These are phyloP conservation scores for Aphaenogaster ashmeadi DNA, from an alignment of 1,140 invertebrate species.

Conservation along the genomic window DNA sequence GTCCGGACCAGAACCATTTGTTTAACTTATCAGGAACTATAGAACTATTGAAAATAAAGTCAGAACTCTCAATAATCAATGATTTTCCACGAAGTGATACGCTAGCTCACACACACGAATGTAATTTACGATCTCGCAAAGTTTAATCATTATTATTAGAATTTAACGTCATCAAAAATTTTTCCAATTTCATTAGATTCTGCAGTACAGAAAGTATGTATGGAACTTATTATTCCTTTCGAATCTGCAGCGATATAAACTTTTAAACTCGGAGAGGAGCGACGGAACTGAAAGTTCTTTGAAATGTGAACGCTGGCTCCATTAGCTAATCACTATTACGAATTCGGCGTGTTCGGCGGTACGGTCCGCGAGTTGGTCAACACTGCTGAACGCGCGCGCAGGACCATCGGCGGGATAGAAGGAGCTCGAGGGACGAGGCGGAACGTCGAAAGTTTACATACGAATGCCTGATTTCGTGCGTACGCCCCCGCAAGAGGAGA, in stretches of 20 bases:
- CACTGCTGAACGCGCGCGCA: conserved; percentile 48
- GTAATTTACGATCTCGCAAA: background rate
- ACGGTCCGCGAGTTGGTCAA: conserved; percentile 61
- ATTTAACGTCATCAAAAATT: background rate
- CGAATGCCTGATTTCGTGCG: conserved; percentile 82
- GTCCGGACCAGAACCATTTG: too few species aligned
- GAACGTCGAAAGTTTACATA: conserved; percentile 82
- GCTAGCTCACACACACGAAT: too few species aligned
- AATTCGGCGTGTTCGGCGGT: background rate
- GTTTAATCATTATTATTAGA: background rate
- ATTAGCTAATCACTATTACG: conserved; percentile 56
- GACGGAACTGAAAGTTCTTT: background rate
- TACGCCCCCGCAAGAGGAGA: conserved; percentile 46
- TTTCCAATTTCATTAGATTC: background rate
- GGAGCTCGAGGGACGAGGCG: conserved; percentile 63
- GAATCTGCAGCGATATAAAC: background rate
- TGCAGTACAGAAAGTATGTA: too few species aligned
- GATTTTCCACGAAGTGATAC: too few species aligned
- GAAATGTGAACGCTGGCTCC: background rate
- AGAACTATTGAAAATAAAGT: too few species aligned
- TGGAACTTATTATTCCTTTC: background rate
- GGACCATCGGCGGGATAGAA: conserved; percentile 66
- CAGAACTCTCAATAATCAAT: too few species aligned
- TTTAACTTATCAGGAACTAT: too few species aligned
- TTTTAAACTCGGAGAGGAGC: background rate